Evolutionary conservation across 2,113 vertebrate genomes (phyloP), one percentile per base, ranked within the genome.

Genomic region (Zootoca vivipara): DNA sequence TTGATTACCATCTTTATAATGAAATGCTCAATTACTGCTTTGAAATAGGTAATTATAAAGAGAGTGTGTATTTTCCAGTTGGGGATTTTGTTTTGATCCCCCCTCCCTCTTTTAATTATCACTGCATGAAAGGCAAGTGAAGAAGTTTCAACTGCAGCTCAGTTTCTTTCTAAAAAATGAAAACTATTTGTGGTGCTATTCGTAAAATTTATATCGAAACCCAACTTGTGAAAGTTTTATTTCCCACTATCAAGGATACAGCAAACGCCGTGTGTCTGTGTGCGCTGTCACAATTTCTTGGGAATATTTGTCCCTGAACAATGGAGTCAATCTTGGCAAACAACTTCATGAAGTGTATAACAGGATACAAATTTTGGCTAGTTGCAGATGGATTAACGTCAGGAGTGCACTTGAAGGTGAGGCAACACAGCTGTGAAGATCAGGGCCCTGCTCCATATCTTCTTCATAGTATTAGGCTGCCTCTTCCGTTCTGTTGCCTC

Each of bases 31-130:
- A 94, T 94, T 93, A 90, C 75, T 94, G 79, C 79, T 93, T 93
- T 94, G 82, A 95, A 94, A 94, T 69, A 87, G 86, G 91, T 93
- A 93, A 95, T 95, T 95, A 94, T 90, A 93, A 95, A 92, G 81
- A 58, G 65, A 92, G 69, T 42, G 18, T 92, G 40, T 33, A 90
- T 93, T 93, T 95, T 93, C 73, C 88, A 93, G 85, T 93, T 78
- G 91, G 82, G 90, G 87, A 94, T 91, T 95, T 94, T 92, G 86
- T 86, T 93, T 93, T 89, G 28, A 64, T 87, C 92, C 86, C 86
- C 90, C 56, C 56, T 75, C 85, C 86, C 58, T 78, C 88, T 89
- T 91, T 94, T 33, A 93, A 94, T 88, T 94, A 91, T 90, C 85
- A 90, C 73, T 92, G 89, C 89, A 86, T 93, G 88, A 93, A 94